Evolutionary conservation across 2,113 vertebrate species (phyloP).

Genomic region (Aleadryas rufinucha): DNA sequence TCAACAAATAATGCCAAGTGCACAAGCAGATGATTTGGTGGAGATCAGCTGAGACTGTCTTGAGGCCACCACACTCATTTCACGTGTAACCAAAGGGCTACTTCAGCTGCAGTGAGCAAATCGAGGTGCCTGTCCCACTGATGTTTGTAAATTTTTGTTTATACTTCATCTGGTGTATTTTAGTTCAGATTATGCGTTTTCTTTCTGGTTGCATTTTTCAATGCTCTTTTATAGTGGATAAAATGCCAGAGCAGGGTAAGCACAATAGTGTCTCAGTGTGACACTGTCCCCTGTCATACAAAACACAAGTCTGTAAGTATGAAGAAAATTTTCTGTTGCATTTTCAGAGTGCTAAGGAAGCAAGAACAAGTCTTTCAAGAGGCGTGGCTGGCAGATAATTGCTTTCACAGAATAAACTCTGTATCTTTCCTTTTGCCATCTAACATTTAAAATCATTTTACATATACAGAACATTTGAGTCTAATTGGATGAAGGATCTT

Average conservation of each 20-base stretch:
- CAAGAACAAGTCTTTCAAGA: background rate
- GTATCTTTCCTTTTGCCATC: background rate
- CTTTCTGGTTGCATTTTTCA: background rate
- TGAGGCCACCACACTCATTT: background rate
- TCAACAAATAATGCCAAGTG: background rate
- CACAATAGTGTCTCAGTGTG: background rate
- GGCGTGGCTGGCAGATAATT: background rate
- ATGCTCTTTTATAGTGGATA: background rate
- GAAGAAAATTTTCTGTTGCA: background rate
- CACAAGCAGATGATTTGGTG: background rate
- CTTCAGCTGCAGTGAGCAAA: background rate
- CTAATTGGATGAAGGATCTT: conserved; percentile 67
- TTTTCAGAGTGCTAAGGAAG: background rate
- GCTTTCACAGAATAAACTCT: background rate
- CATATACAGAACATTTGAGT: background rate
- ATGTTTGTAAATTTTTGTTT: background rate
- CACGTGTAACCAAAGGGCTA: background rate
- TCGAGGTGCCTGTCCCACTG: background rate
- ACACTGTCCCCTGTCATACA: background rate
- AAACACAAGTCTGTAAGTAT: background rate
- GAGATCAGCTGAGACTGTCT: background rate
- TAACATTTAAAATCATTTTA: conserved; percentile 50
- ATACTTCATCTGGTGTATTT: background rate
- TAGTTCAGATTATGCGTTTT: background rate
- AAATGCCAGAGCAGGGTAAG: background rate